These are phyloP conservation scores for Emmelina monodactyla DNA, from an alignment of 2,888 invertebrate species.

Conservation along the genomic window DNA sequence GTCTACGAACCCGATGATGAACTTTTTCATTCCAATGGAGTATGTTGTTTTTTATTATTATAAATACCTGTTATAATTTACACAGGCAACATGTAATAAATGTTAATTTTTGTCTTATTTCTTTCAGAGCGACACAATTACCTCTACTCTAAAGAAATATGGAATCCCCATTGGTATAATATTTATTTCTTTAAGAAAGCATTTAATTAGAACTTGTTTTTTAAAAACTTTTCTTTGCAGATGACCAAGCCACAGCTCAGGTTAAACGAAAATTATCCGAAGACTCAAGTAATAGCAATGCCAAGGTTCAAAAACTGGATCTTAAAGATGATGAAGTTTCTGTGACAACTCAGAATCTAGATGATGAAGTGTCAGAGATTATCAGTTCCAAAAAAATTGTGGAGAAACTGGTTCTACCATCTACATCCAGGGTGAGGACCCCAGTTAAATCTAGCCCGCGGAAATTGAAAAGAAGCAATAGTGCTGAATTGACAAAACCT, in stretches of 20 bases:
- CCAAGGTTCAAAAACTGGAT: slow-evolving; percentile 46
- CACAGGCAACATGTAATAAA: no score
- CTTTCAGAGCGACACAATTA: no score
- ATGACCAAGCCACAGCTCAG: slow-evolving; percentile 13
- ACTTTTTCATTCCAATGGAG: background rate
- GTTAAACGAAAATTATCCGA: slow-evolving; percentile 44
- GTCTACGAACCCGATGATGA: slow-evolving; percentile 51
- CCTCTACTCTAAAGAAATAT: no score
- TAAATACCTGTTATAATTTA: no score
- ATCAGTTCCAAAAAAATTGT: slow-evolving; percentile 25
- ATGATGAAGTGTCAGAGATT: slow-evolving; percentile 46
- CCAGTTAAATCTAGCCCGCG: slow-evolving; percentile 42
- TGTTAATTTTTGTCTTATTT: no score
- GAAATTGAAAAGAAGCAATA: slow-evolving; percentile 43
- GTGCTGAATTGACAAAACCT: slow-evolving; percentile 33
- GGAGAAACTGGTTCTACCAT: slow-evolving; percentile 29
- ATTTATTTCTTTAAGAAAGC: no score
- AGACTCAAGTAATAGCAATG: slow-evolving; percentile 25
- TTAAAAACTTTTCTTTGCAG: no score
- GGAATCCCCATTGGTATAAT: no score
- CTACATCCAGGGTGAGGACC: slow-evolving; percentile 36
- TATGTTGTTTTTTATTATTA: no score
- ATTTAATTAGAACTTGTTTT: no score
- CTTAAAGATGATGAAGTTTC: slow-evolving; percentile 25
- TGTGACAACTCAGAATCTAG: slow-evolving; percentile 35